A percentile compares a stretch with the other conserved stretches of the same genome.
phyloP scores from a whole-genome alignment of 2,888 invertebrate species.

The Seira sanloemensis region DNA sequence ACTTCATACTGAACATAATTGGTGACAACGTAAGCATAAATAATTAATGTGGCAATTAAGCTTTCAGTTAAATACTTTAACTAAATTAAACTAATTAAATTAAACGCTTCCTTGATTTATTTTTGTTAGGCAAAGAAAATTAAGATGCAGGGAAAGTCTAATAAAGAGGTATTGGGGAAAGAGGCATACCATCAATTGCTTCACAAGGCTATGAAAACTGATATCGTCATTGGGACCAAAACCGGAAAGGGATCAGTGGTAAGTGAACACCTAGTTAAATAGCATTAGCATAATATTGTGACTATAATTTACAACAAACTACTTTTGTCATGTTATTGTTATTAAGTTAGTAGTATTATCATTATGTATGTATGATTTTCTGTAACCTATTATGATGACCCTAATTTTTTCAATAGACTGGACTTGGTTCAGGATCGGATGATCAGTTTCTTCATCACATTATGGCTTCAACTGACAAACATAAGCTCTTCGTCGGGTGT shows the following conservation, averaged over 20 bases:
- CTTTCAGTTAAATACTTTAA: background rate
- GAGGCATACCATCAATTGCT: conserved; percentile 40
- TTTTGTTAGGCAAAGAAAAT: conserved; percentile 20
- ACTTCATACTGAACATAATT: conserved; percentile 11
- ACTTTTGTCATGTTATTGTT: too few species aligned
- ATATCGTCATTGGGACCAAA: too few species aligned
- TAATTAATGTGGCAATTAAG: background rate
- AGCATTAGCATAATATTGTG: too few species aligned
- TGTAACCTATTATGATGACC: too few species aligned
- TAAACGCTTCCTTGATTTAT: background rate
- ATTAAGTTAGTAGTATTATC: too few species aligned
- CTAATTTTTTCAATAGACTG: too few species aligned
- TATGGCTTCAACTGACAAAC: background rate
- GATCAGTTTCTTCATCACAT: conserved; percentile 25
- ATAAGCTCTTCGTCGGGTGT: conserved; percentile 25
- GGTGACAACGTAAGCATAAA: conserved; percentile 32
- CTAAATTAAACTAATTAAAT: conserved; percentile 7
- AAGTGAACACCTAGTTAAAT: too few species aligned
- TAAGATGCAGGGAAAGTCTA: background rate
- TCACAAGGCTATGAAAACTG: conserved; percentile 24
- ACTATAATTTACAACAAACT: too few species aligned
- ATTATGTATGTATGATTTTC: too few species aligned
- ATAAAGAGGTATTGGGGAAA: conserved; percentile 17
- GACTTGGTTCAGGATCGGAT: background rate
- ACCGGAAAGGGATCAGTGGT: too few species aligned